Conservation (phyloP, 2,888 invertebrate genomes). For the Diplazon laetatorius region DNA sequence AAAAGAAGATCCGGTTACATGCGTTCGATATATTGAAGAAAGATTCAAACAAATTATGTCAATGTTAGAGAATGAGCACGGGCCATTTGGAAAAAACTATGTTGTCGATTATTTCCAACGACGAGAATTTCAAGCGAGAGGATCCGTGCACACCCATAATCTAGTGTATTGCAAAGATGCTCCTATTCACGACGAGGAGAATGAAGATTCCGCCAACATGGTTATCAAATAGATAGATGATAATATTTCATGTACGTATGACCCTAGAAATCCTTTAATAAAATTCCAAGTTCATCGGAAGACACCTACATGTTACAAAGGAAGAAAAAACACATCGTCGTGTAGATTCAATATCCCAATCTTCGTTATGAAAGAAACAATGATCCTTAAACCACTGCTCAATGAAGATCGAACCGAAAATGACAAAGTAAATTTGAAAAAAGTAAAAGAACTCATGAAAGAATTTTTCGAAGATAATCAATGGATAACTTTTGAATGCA, state of each 20-base stretch:
- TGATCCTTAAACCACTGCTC: not conserved
- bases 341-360: not conserved
- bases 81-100: too few relatives aligned
- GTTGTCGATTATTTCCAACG: slow-evolving; percentile 60
- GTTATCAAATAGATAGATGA: not conserved
- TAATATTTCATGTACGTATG: slow-evolving; percentile 73
- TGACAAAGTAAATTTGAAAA: not conserved
- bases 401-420: not conserved
- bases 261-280: slow-evolving; percentile 78
- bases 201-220: not conserved
- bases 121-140: slow-evolving; percentile 60
- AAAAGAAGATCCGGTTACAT: slow-evolving; percentile 59
- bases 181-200: slow-evolving; percentile 2
- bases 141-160: slow-evolving; percentile 31
- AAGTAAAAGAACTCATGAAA: not conserved
- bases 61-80: too few relatives aligned
- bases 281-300: slow-evolving; percentile 42
- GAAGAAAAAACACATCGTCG: not conserved
- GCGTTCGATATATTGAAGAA: slow-evolving; percentile 32
- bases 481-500: not conserved
- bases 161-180: slow-evolving; percentile 29
- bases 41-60: not conserved
- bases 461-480: slow-evolving; percentile 10
- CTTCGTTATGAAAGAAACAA: not conserved
- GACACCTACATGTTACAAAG: slow-evolving; percentile 7